Base-by-base conservation (phyloP, 2,888 invertebrate species). In the Polia nebulosa region DNA sequence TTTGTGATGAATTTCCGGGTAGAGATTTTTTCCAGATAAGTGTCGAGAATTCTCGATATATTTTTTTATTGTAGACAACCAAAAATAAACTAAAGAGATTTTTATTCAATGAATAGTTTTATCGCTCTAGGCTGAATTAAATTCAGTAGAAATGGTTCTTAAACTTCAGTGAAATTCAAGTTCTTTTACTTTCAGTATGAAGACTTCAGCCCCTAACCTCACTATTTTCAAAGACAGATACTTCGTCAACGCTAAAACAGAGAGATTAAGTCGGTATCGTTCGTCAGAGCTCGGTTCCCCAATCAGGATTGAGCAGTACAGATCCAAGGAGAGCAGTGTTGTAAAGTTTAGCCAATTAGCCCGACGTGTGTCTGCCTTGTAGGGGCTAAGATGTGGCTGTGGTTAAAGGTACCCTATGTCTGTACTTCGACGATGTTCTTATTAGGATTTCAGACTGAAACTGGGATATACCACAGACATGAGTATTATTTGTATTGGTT, bases 311-410 rank as follows among this genome's bases (percentile, higher is more conserved):
- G 49, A 71, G 56, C 57, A 27, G 20, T 34, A 25, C 32, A 59
- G 41, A 72, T 51, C 52, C 44, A 52, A 68, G 44, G 27, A 20
- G 58, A 73, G 51, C 69, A 79, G 60, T 71, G 53, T 67, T 76
- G 69, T 72, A 59, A 82, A 75, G 72, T 82, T 80, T 51, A 69
- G 64, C 47, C 76, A 69, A 79, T 80, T 79, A 82, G 66, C 45
- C 32, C 64, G 63, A 49, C 61, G 68, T 58, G 53, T 58, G 57
- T 41, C 51, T 58, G 53, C 15, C 34, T 36, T 69, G 27, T 55
- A 44, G 11, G 27, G 32, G 22, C 32, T 56, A 29, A 62, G 75
- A 58, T 47, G 52, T 51, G 59, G 45, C 20, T 44, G 44, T n/a
- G 76, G 76, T 56, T 2, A 32, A 17, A 25, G 20, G 36, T 32